Evolutionary conservation across 2,797 vertebrate genomes (phyloP).

Genomic region (Bucorvus abyssinicus): DNA sequence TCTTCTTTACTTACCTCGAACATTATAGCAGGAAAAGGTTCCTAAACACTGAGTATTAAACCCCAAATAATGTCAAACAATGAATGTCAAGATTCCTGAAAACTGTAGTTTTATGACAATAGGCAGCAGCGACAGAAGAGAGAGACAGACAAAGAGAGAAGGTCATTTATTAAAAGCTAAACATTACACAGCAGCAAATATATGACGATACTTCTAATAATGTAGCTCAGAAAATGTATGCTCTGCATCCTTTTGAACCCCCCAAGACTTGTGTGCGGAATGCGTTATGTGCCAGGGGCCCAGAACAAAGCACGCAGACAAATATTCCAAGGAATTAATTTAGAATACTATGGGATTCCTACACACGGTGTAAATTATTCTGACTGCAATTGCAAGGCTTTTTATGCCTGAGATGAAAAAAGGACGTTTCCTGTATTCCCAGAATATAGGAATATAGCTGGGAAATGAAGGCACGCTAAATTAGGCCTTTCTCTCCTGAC

Average conservation of each 20-base stretch:
- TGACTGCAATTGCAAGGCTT: background rate
- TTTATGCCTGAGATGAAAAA: background rate
- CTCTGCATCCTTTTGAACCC: background rate
- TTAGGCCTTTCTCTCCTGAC: background rate
- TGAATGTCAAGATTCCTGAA: background rate
- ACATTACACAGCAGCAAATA: background rate
- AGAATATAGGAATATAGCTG: background rate
- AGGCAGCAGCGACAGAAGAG: background rate
- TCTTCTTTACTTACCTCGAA: background rate
- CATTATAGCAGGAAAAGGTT: background rate
- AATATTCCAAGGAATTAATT: conserved; percentile 20
- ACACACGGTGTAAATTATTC: background rate
- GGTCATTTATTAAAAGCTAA: background rate
- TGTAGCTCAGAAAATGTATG: background rate
- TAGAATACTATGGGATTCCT: background rate
- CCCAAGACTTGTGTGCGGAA: background rate
- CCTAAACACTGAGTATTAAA: background rate
- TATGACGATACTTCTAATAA: background rate
- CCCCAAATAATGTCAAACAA: background rate
- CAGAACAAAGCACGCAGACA: background rate
- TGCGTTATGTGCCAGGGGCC: background rate
- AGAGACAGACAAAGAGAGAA: background rate
- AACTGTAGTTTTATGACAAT: background rate
- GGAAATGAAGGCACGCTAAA: background rate
- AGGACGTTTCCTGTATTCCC: background rate